A percentile compares a stretch with the other conserved stretches of the same genome.
Evolutionary conservation across 1,140 invertebrate genomes (phyloP).

Genomic region (Gryllus bimaculatus): DNA sequence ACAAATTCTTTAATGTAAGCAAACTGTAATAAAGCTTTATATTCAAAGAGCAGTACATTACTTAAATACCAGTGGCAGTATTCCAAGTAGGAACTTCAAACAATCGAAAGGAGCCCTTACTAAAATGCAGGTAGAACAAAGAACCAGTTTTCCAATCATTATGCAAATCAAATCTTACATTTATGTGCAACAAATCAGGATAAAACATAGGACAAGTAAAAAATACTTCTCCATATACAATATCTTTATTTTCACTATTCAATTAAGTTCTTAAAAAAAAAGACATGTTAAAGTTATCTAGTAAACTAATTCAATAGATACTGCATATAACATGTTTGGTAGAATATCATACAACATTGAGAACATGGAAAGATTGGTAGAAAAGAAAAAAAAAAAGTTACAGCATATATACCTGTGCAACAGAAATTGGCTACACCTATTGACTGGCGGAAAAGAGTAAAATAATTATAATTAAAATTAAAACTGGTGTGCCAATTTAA

Average conservation of each 20-base stretch:
- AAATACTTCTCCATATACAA: conserved; percentile 15
- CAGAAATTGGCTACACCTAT: not conserved
- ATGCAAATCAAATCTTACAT: not conserved
- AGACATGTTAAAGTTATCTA: conserved; percentile 11
- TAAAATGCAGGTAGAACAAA: not conserved
- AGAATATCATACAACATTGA: conserved; percentile 8
- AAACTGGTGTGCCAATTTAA: not conserved
- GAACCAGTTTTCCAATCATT: not conserved
- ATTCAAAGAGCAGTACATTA: not conserved
- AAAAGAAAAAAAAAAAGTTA: conserved; percentile 9
- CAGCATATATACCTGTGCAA: not conserved
- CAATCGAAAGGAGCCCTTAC: not conserved
- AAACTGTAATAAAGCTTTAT: not conserved
- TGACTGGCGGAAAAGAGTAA: not conserved
- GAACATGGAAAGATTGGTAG: conserved; percentile 12
- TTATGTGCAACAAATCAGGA: not conserved
- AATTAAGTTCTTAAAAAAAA: conserved; percentile 5
- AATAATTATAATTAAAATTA: not conserved
- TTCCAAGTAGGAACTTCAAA: not conserved
- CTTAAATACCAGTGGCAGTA: not conserved
- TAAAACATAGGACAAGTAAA: not conserved
- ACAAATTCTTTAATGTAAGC: not conserved
- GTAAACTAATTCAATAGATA: conserved; percentile 10
- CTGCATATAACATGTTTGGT: not conserved
- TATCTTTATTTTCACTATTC: conserved; percentile 9